Base-by-base conservation (phyloP, 30 jellyfish, hydroid and myxozoan species). In the Pelagia noctiluca region DNA sequence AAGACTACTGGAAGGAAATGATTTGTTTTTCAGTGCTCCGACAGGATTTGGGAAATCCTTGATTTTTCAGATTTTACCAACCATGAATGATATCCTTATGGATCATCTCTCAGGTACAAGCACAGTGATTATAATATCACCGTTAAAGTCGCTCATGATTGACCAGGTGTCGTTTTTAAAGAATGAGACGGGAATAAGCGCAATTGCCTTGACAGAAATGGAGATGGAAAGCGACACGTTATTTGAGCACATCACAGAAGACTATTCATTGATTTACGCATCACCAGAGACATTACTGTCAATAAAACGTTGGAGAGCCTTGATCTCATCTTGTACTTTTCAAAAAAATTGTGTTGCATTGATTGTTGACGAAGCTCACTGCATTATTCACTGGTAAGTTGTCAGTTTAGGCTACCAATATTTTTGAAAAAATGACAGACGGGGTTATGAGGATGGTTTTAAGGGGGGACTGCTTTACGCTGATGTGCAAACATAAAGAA, bases 231-330 rank as follows among this genome's bases (percentile, higher is more conserved):
- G 75, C 75, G 75, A 63, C 35, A 35, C 31, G 35, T 63, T 63
- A 63, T 63, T 63, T 63, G 75, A 63, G 35, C 75, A 63, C 29
- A 63, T 63, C 12, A 63, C 75, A 21, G 75, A 63, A 63, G 75
- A 63, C 29, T 22, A 46, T 21, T 63, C 75, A 63, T 63, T 63
- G 75, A 63, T 63, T 63, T 63, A 63, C 75, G 35, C 75, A 63
- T 63, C 75, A 28, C 75, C 75, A 21, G 75, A 63, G 35, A 28
- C 75, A n/a, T 63, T 63, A 46, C 75, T 63, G 31, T 63, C 75
- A 63, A 63, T 63, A 21, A 63, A 63, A 63, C 75, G 75, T 63
- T 63, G 75, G 75, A 63, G 75, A 63, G 35, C 75, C 75, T 21
- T 63, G 31, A 8, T 42, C 8, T 42, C 57, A 42, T 42, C 57